Evolutionary conservation across 2,113 vertebrate genomes (phyloP).

Genomic region (Heteronetta atricapilla): DNA sequence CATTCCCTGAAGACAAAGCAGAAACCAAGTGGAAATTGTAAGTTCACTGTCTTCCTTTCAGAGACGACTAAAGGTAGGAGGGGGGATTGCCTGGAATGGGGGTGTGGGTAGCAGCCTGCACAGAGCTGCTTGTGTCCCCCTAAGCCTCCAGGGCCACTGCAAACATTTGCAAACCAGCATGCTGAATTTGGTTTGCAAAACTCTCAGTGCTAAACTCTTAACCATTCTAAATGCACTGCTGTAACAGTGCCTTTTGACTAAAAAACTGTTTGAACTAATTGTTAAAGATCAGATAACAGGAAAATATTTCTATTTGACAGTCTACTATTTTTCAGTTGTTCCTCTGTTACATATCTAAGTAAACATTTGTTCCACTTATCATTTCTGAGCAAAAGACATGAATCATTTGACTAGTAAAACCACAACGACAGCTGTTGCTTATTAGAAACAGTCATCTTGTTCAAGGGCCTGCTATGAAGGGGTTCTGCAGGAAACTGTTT

Average conservation of each 20-base stretch:
- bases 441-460: slow-evolving; percentile 82
- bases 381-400: slow-evolving; percentile 86
- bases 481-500: slow-evolving; percentile 72
- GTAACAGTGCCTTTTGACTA: background rate
- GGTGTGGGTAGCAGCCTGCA: background rate
- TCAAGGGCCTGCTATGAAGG: slow-evolving; percentile 71
- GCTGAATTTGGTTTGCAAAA: background rate
- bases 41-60: background rate
- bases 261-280: slow-evolving; percentile 66
- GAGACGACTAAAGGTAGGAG: background rate
- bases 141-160: background rate
- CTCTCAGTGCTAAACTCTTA: background rate
- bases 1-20: background rate
- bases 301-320: slow-evolving; percentile 77
- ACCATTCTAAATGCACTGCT: background rate
- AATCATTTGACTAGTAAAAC: slow-evolving; percentile 84
- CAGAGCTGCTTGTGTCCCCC: background rate
- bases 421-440: slow-evolving; percentile 84
- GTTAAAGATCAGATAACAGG: slow-evolving; percentile 75
- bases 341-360: slow-evolving; percentile 82
- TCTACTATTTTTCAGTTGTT: slow-evolving; percentile 78
- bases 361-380: slow-evolving; percentile 90
- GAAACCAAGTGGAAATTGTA: background rate
- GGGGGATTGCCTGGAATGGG: background rate
- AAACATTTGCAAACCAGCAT: background rate